A percentile compares a stretch with the other conserved stretches of the same genome.
These are phyloP conservation scores for Sylvicapra grimmia DNA, from an alignment of 2,113 vertebrate genomes.

Conservation along the genomic window DNA sequence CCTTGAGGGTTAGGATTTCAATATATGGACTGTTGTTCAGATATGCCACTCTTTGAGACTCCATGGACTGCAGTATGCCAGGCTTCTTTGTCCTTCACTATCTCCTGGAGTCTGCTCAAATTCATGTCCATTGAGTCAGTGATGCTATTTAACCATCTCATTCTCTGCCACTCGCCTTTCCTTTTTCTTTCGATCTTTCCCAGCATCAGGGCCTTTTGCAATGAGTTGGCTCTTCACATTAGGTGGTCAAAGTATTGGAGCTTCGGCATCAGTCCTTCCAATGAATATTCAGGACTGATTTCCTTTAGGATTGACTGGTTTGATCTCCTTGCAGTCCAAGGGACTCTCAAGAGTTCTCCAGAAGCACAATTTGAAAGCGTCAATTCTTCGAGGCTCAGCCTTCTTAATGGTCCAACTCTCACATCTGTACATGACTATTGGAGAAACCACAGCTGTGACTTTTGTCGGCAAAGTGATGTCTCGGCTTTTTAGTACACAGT, in stretches of 20 bases:
- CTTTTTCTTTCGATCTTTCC: neutral
- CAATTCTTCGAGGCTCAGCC: neutral
- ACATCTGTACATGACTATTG: neutral
- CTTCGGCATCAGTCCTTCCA: neutral
- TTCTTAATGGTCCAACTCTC: neutral
- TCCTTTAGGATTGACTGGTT: neutral
- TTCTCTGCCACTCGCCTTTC: neutral
- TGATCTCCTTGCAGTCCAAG: neutral
- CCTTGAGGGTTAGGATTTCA: neutral
- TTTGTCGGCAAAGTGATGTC: neutral
- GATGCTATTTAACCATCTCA: neutral
- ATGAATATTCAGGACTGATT: neutral
- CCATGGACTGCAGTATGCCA: neutral
- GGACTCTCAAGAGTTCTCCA: neutral
- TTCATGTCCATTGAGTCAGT: neutral
- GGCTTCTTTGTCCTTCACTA: neutral
- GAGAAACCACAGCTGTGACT: neutral
- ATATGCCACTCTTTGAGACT: too few relatives aligned
- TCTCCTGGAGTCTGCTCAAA: neutral
- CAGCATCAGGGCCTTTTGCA: neutral
- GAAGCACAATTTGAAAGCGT: neutral
- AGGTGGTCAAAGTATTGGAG: neutral
- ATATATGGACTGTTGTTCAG: neutral
- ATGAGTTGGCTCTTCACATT: neutral
- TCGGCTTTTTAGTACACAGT: neutral